Percentiles rank a stretch among this genome's conserved stretches.
Conservation (phyloP, 2,113 vertebrate genomes). For the Myrmecophaga tridactyla region DNA sequence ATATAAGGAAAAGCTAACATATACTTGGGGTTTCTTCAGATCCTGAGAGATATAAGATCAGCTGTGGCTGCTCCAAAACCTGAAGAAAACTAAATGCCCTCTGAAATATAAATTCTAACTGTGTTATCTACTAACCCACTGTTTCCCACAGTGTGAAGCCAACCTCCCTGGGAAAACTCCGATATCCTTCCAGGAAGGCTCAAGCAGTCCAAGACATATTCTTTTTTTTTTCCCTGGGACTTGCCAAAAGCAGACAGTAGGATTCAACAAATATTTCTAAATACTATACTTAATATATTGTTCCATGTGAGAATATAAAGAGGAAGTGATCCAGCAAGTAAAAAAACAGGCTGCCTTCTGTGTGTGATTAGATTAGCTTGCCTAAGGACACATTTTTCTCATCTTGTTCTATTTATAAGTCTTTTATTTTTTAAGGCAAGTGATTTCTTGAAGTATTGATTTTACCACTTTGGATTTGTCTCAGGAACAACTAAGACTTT, state of each 20-base stretch:
- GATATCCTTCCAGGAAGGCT: conserved; percentile 62
- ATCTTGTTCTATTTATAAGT: conserved; percentile 41
- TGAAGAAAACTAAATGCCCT: neutral
- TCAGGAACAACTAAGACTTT: neutral
- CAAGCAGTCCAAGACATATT: conserved; percentile 65
- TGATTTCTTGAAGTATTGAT: conserved; percentile 61
- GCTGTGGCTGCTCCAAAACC: neutral
- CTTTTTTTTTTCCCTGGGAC: conserved; percentile 67
- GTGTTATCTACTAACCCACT: conserved; percentile 33
- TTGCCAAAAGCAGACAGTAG: conserved; percentile 78
- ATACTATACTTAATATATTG: conserved; percentile 78
- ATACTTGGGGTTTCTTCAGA: neutral
- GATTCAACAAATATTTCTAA: conserved; percentile 77
- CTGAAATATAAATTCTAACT: neutral
- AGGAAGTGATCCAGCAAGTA: conserved; percentile 64
- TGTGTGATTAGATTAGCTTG: conserved; percentile 71
- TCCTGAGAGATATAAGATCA: neutral
- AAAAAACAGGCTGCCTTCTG: conserved; percentile 60
- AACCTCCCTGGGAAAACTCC: conserved; percentile 66
- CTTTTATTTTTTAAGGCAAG: conserved; percentile 19
- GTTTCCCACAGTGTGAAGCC: conserved; percentile 70
- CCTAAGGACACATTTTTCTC: conserved; percentile 53
- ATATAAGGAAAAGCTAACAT: neutral
- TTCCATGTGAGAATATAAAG: conserved; percentile 71
- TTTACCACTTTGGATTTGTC: conserved; percentile 1